phyloP scores from a whole-genome alignment of 2,113 vertebrate species.

The Campylomormyrus tamandua region DNA sequence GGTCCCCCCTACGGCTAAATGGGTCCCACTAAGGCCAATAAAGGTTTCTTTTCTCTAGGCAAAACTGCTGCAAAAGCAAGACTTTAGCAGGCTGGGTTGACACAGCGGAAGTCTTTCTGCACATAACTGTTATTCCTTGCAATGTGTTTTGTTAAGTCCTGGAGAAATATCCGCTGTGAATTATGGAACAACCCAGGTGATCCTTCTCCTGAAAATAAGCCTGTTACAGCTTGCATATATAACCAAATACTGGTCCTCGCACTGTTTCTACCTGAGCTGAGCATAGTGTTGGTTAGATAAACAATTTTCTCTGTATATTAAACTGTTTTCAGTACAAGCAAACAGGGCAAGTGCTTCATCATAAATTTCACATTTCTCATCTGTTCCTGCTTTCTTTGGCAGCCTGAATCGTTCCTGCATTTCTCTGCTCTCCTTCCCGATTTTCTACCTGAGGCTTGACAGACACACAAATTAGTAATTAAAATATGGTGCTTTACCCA shows the following conservation, averaged over 20 bases:
- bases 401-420: not conserved
- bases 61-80: slow-evolving; percentile 9
- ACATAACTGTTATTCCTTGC: slow-evolving; percentile 13
- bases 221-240: not conserved
- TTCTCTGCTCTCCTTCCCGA: not conserved
- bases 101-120: slow-evolving; percentile 2
- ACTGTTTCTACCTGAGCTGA: not conserved
- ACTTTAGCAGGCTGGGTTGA: slow-evolving; percentile 9
- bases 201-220: not conserved
- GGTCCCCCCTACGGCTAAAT: not conserved
- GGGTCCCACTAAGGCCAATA: not conserved
- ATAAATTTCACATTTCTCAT: not conserved
- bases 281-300: not conserved
- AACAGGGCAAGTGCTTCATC: not conserved
- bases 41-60: not conserved
- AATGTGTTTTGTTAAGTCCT: slow-evolving; percentile 13
- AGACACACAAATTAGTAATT: not conserved
- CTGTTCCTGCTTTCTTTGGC: not conserved
- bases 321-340: not conserved
- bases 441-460: not conserved
- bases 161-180: slow-evolving; percentile 6
- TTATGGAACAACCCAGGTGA: slow-evolving; percentile 3
- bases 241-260: not conserved
- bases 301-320: not conserved
- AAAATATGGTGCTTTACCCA: not conserved